A percentile compares a stretch with the other conserved stretches of the same genome.
These are phyloP conservation scores for Zoanthus sansibaricus DNA, from an alignment of 92 coral and sea anemone genomes.

Conservation along the genomic window DNA sequence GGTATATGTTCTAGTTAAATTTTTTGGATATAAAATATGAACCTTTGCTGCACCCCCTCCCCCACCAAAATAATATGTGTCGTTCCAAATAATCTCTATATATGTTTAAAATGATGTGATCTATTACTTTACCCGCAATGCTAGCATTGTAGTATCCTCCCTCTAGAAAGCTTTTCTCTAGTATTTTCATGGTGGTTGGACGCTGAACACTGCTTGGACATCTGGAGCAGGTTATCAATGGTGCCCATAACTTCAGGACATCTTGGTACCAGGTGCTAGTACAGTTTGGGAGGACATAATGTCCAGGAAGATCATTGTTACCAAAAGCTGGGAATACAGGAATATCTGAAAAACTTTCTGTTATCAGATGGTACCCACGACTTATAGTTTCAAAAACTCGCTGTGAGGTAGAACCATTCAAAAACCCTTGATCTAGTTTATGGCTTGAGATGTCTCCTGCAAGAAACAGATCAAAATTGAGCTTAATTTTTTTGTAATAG, in stretches of 20 bases:
- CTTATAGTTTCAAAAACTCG: conserved; percentile 71
- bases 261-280: conserved; percentile 75
- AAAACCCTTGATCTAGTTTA: conserved; percentile 55
- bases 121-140: conserved; percentile 58
- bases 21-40: too few species aligned
- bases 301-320: conserved; percentile 96
- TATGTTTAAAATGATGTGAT: too few species aligned
- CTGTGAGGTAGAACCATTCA: conserved; percentile 51
- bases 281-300: conserved; percentile 76
- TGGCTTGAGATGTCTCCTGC: conserved; percentile 91
- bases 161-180: conserved; percentile 45
- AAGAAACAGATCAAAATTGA: background rate
- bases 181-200: background rate
- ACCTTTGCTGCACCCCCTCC: too few species aligned
- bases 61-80: too few species aligned
- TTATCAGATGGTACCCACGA: conserved; percentile 35
- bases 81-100: too few species aligned
- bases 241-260: conserved; percentile 76
- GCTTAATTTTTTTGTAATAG: background rate
- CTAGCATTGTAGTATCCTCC: conserved; percentile 75
- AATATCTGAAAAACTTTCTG: conserved; percentile 67
- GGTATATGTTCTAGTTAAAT: too few species aligned
- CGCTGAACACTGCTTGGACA: conserved; percentile 21
- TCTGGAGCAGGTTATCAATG: conserved; percentile 73
- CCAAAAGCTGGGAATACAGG: conserved; percentile 92